Evolutionary conservation across 2,888 invertebrate species (phyloP).

Genomic region (Linyphia triangularis): DNA sequence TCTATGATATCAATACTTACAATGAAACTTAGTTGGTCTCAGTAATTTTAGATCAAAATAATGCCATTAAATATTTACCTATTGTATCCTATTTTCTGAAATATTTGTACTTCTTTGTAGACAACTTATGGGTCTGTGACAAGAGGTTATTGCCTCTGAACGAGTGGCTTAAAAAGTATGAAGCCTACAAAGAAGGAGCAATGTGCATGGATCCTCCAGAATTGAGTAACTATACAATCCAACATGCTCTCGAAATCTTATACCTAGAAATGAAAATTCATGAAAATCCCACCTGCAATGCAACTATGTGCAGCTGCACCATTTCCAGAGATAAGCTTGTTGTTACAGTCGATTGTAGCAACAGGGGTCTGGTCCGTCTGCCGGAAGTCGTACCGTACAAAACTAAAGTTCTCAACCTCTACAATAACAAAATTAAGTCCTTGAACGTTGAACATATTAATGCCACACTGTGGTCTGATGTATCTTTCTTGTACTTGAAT

Average conservation of each 20-base stretch:
- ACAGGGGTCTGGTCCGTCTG: conserved; percentile 59
- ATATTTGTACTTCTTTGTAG: conserved; percentile 26
- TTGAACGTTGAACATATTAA: conserved; percentile 61
- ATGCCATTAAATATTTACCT: not conserved
- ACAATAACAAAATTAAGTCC: conserved; percentile 73
- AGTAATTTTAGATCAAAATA: too few relatives aligned
- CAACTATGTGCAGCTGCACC: conserved; percentile 73
- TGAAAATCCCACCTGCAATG: conserved; percentile 71
- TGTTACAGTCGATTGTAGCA: conserved; percentile 75
- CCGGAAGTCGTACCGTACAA: conserved; percentile 74
- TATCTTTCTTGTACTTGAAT: conserved; percentile 74
- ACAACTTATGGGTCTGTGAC: conserved; percentile 76
- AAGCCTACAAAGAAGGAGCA: conserved; percentile 65
- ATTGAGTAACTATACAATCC: conserved; percentile 68
- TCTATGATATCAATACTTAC: too few relatives aligned
- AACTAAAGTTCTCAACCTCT: conserved; percentile 73
- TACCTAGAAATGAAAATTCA: conserved; percentile 58
- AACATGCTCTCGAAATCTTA: conserved; percentile 72
- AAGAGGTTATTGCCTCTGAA: conserved; percentile 70
- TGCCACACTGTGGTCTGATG: conserved; percentile 57
- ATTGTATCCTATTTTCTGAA: not conserved
- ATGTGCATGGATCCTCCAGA: conserved; percentile 67
- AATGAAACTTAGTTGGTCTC: too few relatives aligned
- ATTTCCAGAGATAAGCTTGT: conserved; percentile 64
- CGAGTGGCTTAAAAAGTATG: conserved; percentile 66